Conservation (phyloP, 2,888 invertebrate species). For the Piscicola geometra region DNA sequence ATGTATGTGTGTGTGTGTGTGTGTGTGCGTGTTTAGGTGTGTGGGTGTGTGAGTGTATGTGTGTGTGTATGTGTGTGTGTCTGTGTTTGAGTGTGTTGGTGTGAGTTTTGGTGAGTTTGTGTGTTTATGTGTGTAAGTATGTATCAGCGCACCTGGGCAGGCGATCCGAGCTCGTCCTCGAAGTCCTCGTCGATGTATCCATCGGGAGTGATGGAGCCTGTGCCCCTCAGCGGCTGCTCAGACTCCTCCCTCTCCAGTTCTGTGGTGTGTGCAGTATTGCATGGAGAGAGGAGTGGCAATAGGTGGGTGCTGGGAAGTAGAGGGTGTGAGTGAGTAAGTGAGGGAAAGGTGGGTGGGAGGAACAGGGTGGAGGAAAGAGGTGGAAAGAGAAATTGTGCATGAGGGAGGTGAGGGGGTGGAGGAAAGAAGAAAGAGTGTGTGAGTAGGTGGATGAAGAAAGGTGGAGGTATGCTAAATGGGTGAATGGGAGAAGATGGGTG, state of each 20-base stretch:
- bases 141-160: slow-evolving; percentile 48
- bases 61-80: too few relatives aligned
- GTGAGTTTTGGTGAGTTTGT: too few relatives aligned
- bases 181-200: slow-evolving; percentile 86
- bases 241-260: slow-evolving; percentile 42
- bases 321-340: neutral
- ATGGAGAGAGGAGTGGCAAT: neutral
- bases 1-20: too few relatives aligned
- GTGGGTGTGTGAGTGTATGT: too few relatives aligned
- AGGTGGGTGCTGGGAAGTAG: neutral
- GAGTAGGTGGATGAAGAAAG: slow-evolving; percentile 14
- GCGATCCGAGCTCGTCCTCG: slow-evolving; percentile 74
- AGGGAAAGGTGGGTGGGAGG: too few relatives aligned
- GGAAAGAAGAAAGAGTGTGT: neutral
- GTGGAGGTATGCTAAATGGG: neutral
- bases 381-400: too few relatives aligned
- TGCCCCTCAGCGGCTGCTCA: slow-evolving; percentile 46
- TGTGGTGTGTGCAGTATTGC: slow-evolving; percentile 16
- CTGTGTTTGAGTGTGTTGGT: too few relatives aligned
- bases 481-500: too few relatives aligned
- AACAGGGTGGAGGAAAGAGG: too few relatives aligned
- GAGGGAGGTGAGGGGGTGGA: neutral
- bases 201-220: slow-evolving; percentile 62
- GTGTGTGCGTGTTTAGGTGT: too few relatives aligned
- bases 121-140: too few relatives aligned